Percentiles rank a stretch among this genome's conserved stretches.
phyloP scores from a whole-genome alignment of 2,113 vertebrate species.

The Myrmophylax atrothorax region DNA sequence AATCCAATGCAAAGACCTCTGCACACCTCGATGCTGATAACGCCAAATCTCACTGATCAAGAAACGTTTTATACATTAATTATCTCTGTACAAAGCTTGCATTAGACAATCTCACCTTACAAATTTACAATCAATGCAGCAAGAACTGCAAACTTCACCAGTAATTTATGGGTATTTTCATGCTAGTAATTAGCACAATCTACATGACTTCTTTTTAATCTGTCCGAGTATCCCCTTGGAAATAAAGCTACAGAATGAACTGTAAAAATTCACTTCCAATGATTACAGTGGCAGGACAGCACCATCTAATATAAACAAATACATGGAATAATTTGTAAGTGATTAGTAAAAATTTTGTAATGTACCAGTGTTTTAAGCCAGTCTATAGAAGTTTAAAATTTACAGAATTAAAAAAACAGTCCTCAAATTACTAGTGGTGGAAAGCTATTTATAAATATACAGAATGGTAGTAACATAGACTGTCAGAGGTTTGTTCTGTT shows the following conservation, averaged over 20 bases:
- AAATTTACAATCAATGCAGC: slow-evolving; percentile 25
- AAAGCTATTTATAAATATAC: not conserved
- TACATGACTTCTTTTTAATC: not conserved
- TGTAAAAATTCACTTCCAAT: not conserved
- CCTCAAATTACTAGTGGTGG: not conserved
- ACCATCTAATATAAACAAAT: not conserved
- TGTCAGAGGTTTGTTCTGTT: not conserved
- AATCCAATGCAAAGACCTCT: not conserved
- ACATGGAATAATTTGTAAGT: not conserved
- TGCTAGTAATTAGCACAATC: not conserved
- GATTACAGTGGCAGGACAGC: not conserved
- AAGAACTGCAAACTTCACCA: not conserved
- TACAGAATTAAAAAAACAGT: not conserved
- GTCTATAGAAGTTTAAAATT: not conserved
- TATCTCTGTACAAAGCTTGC: not conserved
- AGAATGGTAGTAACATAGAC: not conserved
- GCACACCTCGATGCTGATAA: not conserved
- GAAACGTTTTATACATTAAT: not conserved
- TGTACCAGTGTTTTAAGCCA: not conserved
- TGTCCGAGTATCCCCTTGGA: not conserved
- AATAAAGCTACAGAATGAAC: not conserved
- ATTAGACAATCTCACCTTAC: slow-evolving; percentile 26
- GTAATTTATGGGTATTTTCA: not conserved
- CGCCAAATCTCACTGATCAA: not conserved
- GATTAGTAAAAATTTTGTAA: not conserved